Percentiles rank a stretch among this genome's conserved stretches.
Conservation (phyloP, 2,113 vertebrate species). For the Danionella cerebrum region DNA sequence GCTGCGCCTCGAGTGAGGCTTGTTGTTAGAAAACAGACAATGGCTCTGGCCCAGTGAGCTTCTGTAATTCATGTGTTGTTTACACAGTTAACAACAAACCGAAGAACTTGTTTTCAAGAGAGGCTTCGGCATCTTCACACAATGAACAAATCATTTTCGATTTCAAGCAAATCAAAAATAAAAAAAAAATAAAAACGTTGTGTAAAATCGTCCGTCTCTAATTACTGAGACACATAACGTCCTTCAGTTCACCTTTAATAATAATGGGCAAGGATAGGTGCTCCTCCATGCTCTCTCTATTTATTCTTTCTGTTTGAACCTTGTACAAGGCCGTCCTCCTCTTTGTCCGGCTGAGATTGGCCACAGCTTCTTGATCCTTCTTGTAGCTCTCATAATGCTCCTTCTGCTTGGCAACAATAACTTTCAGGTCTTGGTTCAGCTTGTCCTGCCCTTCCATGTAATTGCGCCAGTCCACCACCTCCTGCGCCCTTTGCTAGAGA, state of each 20-base stretch:
- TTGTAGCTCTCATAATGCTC: slow-evolving; percentile 69
- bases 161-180: too few relatives aligned
- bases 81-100: too few relatives aligned
- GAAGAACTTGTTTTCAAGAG: too few relatives aligned
- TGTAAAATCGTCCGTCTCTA: too few relatives aligned
- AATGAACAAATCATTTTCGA: too few relatives aligned
- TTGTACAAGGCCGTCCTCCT: slow-evolving; percentile 62
- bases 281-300: slow-evolving; percentile 64
- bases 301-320: slow-evolving; percentile 54
- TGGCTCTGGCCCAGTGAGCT: too few relatives aligned
- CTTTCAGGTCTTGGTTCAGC: slow-evolving; percentile 63
- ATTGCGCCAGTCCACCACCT: slow-evolving; percentile 82
- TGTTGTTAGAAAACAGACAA: too few relatives aligned
- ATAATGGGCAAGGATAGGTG: slow-evolving; percentile 64
- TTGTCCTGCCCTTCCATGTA: slow-evolving; percentile 68
- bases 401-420: slow-evolving; percentile 71
- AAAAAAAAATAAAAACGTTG: too few relatives aligned
- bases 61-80: too few relatives aligned
- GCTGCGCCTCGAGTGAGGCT: too few relatives aligned
- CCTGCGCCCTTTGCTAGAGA: slow-evolving; percentile 76
- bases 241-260: slow-evolving; percentile 74
- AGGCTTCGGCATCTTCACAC: too few relatives aligned
- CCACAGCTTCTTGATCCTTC: slow-evolving; percentile 57
- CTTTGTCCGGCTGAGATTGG: slow-evolving; percentile 75
- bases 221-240: too few relatives aligned